Evolutionary conservation across 1,140 invertebrate genomes (phyloP), one percentile per base, ranked within the genome.

Genomic region (Ooceraea biroi): DNA sequence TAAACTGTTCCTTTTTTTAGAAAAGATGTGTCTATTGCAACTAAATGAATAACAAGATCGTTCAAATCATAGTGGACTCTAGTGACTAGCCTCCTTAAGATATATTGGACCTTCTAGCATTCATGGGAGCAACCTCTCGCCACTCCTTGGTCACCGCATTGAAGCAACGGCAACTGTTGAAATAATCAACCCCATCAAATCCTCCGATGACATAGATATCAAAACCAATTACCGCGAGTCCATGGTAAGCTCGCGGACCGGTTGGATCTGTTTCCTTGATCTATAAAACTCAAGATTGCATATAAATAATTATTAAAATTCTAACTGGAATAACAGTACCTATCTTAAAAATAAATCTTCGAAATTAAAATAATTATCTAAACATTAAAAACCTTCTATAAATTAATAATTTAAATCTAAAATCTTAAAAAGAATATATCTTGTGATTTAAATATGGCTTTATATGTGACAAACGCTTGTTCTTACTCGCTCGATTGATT

Each of bases 131-230:
- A 17, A 96, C 92, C 90, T 97, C 96, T 41, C 94, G 94, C 96
- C 96, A 97, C 0, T 90, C 90, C 91, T 96, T 96, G 0, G 91
- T 95, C 2, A 96, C 95, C 1, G 96, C 95, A 87, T 96, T 95
- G 89, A 96, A 97, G 85, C 95, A 96, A 46, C 96, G 93, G 89
- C 96, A 96, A 19, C 95, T 96, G 84, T 96, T 96, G 86, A 96
- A 96, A 85, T 96, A 96, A 66, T 96, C 95, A 65, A 95, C 94
- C 0, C 96, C 96, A 87, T 96, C 95, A 82, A 96, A 96, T 0
- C 96, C 96, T 7, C 97, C 97, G 41, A 97, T 96, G 0, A 97
- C 94, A 85, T 96, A 97, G 46, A 97, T 97, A 22, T 96, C 94
- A 74, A 93, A 95, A 0, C 95, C 95, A 4, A 97, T 95, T n/a